Percentiles rank a stretch among this genome's conserved stretches.
Evolutionary conservation across 2,888 invertebrate genomes (phyloP).

Genomic region (Ormyrus nitidulus): DNA sequence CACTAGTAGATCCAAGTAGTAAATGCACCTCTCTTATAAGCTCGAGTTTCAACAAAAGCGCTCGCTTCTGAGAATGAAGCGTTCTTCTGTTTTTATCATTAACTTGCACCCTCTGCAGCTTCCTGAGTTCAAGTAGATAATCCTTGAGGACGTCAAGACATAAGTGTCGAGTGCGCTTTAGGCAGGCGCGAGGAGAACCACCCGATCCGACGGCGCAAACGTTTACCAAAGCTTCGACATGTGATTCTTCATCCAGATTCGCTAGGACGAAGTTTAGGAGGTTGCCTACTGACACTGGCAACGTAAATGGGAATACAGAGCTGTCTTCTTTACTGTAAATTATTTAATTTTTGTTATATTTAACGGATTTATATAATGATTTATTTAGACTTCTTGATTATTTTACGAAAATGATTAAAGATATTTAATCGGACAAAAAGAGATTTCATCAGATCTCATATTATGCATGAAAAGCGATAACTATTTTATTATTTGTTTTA

Average conservation of each 20-base stretch:
- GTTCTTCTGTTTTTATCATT: not conserved
- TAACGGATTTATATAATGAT: not conserved
- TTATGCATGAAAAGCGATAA: not conserved
- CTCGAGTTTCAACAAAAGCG: slow-evolving; percentile 68
- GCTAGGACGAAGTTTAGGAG: slow-evolving; percentile 85
- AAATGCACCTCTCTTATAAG: slow-evolving; percentile 70
- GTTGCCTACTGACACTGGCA: slow-evolving; percentile 81
- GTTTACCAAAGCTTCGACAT: slow-evolving; percentile 71
- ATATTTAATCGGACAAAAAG: not conserved
- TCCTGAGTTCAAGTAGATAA: slow-evolving; percentile 66
- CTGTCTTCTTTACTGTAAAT: slow-evolving; percentile 82
- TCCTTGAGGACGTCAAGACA: slow-evolving; percentile 71
- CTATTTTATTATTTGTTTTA: not conserved
- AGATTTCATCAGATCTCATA: too few species aligned
- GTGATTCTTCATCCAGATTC: slow-evolving; percentile 78
- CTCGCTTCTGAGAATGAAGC: slow-evolving; percentile 51
- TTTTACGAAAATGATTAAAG: not conserved
- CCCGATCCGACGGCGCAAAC: slow-evolving; percentile 68
- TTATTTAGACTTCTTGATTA: not conserved
- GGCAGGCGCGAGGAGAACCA: slow-evolving; percentile 67
- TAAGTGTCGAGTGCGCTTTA: slow-evolving; percentile 67
- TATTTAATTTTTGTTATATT: not conserved
- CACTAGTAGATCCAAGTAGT: slow-evolving; percentile 64
- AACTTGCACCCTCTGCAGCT: slow-evolving; percentile 62
- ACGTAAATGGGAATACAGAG: slow-evolving; percentile 80